Base-by-base conservation (phyloP, 2,797 vertebrate genomes). In the Crocodylus rhombifer region DNA sequence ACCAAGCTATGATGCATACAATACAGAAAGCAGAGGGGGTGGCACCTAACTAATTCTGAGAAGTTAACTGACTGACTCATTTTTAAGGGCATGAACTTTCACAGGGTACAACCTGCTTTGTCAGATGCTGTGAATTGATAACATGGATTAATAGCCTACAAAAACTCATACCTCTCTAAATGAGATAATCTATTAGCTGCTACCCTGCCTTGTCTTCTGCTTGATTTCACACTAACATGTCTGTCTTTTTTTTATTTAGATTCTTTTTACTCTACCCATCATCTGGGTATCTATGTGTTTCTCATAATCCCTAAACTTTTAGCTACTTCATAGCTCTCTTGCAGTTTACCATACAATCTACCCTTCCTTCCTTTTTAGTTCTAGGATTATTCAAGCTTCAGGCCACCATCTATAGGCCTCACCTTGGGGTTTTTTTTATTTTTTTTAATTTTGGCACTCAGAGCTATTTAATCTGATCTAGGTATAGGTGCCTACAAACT, bases 401-500 rank as follows among this genome's bases (percentile, higher is more conserved):
- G n/a, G 42, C 87, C 77, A 81, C 77, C 20, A 61, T 69, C 55
- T 14, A 14, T 42, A 14, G 21, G 21, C 42, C 36, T 23, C 20
- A 21, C 36, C 42, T 23, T 79, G 84, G 61, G 25, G 64, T 5
- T 36, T 63, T 28, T 30, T 69, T 67, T 56, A 51, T 17, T 74
- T 63, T 28, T 33, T 69, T 67, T 60, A 56, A 15, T 5, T 64
- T 73, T 84, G 73, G 80, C 86, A 63, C 51, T 64, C 67, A 42
- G 61, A 84, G 56, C 58, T 64, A 33, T 25, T 87, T 92, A 57
- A n/a, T 90, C 42, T 77, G 33, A 92, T 88, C 77, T 87, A 89
- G 91, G 61, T 74, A 67, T 93, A 79, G 91, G 92, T 89, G 88
- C 73, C 86, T 95, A 2, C 0, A 87, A 93, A 91, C 42, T 89